Evolutionary conservation across 2,113 vertebrate species (phyloP).

Genomic region (Ramphastos sulfuratus): DNA sequence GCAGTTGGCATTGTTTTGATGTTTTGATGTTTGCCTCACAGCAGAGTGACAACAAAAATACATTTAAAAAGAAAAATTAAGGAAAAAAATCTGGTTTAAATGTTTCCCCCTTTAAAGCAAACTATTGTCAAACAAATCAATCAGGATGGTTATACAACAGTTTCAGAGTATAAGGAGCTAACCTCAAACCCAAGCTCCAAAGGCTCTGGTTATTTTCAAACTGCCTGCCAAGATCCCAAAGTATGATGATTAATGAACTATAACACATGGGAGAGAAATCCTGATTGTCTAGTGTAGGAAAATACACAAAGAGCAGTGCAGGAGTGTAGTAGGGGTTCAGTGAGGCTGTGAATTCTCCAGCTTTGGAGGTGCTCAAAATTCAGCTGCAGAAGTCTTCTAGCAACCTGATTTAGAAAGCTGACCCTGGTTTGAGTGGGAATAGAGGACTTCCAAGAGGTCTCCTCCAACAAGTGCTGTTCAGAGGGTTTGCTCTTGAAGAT

Average conservation of each 20-base stretch:
- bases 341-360: not conserved
- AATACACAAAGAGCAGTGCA: not conserved
- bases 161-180: not conserved
- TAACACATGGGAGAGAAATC: not conserved
- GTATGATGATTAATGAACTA: slow-evolving; percentile 21
- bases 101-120: not conserved
- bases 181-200: not conserved
- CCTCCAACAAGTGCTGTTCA: not conserved
- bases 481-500: not conserved
- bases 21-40: slow-evolving; percentile 7
- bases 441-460: not conserved
- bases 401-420: not conserved
- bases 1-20: not conserved
- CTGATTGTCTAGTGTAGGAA: not conserved
- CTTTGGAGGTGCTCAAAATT: not conserved
- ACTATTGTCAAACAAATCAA: not conserved
- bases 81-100: not conserved
- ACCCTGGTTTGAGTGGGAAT: not conserved
- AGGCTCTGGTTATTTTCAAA: slow-evolving; percentile 19
- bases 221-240: not conserved
- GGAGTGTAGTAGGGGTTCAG: not conserved
- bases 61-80: not conserved
- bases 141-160: not conserved
- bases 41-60: slow-evolving; percentile 11
- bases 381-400: not conserved